Evolutionary conservation across 1,140 invertebrate genomes (phyloP), one percentile per base, ranked within the genome.

Genomic region (Apis laboriosa): DNA sequence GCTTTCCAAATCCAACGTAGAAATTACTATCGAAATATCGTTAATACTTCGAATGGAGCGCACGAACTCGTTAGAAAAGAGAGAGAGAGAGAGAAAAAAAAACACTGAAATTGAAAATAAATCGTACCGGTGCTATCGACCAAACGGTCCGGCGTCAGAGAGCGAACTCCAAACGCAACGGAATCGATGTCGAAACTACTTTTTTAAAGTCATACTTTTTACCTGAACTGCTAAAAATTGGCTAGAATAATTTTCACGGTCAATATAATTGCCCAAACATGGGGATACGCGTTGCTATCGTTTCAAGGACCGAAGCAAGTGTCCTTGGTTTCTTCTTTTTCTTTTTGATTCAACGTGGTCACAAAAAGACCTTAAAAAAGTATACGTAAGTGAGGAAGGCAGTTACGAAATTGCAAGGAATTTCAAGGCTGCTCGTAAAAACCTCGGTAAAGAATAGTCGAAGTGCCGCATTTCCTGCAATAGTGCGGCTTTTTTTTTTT

Each of bases 401-500:
- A 87, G 90, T 90, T 82, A 83, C 86, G 87, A 79, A 91, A 91
- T 91, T 87, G 85, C 90, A 82, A 87, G 78, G 89, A 91, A 91
- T 91, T 85, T 90, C 92, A 93, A 94, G 92, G 93, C 88, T 91
- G 84, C 77, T 86, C 86, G 86, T 91, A 89, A 92, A 88, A 92
- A 86, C 68, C 77, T 78, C 74, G 84, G 74, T 77, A 76, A 85
- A 92, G 89, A 93, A 93, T 90, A 86, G 89, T 80, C 90, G 74
- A 86, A 49, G 83, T 81, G 77, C 83, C 73, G 80, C 55, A 83
- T 88, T 94, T 94, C 93, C 93, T 93, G 90, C 90, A 94, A 94
- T 89, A 93, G 89, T 90, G 90, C 83, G 91, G 92, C 90, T 90
- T 89, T 91, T 90, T 88, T 43, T 43, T 7, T 7, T 7, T 34